Evolutionary conservation across 2,888 invertebrate genomes (phyloP).

Genomic region (Lasioglossum vierecki): DNA sequence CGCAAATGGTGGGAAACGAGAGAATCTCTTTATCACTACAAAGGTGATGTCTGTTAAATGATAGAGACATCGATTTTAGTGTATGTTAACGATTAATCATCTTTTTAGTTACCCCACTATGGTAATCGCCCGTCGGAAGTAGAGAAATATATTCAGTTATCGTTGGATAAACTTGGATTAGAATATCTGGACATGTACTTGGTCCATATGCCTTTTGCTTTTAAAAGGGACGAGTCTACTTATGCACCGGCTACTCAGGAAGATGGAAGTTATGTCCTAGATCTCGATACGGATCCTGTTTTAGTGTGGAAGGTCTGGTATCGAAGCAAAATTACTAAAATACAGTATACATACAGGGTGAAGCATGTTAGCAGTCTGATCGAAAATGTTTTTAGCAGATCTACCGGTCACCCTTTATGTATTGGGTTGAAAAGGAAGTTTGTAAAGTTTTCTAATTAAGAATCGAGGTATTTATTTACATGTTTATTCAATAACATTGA

Average conservation of each 20-base stretch:
- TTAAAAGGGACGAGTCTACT: constrained; percentile 85
- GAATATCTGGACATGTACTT: constrained; percentile 92
- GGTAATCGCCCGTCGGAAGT: constrained; percentile 89
- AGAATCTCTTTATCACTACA: constrained; percentile 92
- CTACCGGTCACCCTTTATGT: too few relatives aligned
- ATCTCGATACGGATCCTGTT: constrained; percentile 87
- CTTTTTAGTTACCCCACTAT: constrained; percentile 88
- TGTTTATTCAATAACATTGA: too few relatives aligned
- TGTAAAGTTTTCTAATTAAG: too few relatives aligned
- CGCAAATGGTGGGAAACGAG: constrained; percentile 87
- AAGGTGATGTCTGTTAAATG: constrained; percentile 85
- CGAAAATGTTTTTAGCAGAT: too few relatives aligned
- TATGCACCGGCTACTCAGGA: constrained; percentile 85
- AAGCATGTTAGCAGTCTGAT: too few relatives aligned
- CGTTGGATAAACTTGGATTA: constrained; percentile 87
- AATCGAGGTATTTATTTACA: too few relatives aligned
- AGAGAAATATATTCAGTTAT: constrained; percentile 87
- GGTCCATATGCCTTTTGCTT: constrained; percentile 91
- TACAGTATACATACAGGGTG: neutral
- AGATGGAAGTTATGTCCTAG: constrained; percentile 87
- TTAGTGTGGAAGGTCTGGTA: constrained; percentile 89
- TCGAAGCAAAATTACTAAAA: constrained; percentile 20
- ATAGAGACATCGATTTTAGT: neutral
- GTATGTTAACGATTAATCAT: constrained; percentile 1
- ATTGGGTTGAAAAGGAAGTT: too few relatives aligned